Base-by-base conservation (phyloP, 1,140 invertebrate species). In the Holcopasites calliopsidis region DNA sequence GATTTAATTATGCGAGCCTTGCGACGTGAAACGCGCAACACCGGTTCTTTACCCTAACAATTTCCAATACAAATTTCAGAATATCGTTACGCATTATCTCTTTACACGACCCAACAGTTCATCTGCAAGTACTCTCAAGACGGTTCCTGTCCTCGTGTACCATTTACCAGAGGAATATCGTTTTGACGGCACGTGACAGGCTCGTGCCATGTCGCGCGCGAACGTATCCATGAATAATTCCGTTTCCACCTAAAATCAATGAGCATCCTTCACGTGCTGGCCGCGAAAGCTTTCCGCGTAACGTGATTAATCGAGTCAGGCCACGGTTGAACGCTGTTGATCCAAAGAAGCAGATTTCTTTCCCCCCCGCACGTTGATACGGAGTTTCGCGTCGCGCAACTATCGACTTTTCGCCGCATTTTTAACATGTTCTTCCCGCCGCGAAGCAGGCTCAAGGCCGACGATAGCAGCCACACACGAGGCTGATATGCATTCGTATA, bases 201-300 rank as follows among this genome's bases (percentile, higher is more conserved):
- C 35, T 11, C 18, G 35, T 50, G 49, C n/a, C 16, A 4, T 33
- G 40, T 47, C 18, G 40, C 60, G 40, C 54, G 52, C 33, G 35
- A 40, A 70, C 60, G 60, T 55, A 31, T 47, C 68, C 21, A 71
- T 61, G 68, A 61, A 71, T 61, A 71, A n/a, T 71, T 61, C 68
- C 21, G 61, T 60, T 28, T n/a, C n/a, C 21, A 21, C 16, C 16
- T 28, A 35, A 70, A 70, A 70, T 70, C 68, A 60, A 71, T 61
- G 68, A 60, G 23, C 21, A 35, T 11, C 31, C 16, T n/a, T 71
- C 68, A 61, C 42, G 55, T 47, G 55, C 69, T n/a, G n/a, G 44
- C 69, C 7, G 44, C 42, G 42, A 31, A 49, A 71, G 33, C 42
- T 31, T 60, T 49, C 6, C 28, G 6, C 31, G n/a, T 35, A 60